Base-by-base conservation (phyloP, 30 jellyfish, hydroid and myxozoan genomes). In the Aurelia aurita complex sp. Pacific region DNA sequence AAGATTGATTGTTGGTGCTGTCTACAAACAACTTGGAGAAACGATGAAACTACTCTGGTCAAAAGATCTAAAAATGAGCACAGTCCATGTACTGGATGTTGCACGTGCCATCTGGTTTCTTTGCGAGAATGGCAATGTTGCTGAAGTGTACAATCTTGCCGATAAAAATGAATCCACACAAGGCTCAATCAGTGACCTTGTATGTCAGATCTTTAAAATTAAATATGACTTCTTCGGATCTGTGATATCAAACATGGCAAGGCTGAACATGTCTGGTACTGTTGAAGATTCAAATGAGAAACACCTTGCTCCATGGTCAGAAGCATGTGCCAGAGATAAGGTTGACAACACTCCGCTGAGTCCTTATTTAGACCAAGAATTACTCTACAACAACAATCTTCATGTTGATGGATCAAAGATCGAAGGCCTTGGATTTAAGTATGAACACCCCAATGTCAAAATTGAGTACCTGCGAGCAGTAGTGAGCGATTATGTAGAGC, bases 271-370 rank as follows among this genome's bases (percentile, higher is more conserved):
- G 97, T 42, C 81, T 29, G 88, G 81, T 52, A 91, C 86, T 11
- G 97, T 88, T 4, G 97, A 90, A 59, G 99, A 95, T 34, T 88
- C 97, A 19, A 95, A 95, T 60, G 99, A 95, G 38, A 95, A 89
- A 69, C 99, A 95, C 72, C 71, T 95, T 76, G 85, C 94, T 2
- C 97, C 97, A 19, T 95, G 99, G 99, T 95, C 97, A 32, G 97
- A 85, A 50, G 99, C 99, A 36, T 95, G 98, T 69, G 9, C 76
- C 0, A 80, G 85, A 59, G 97, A 95, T 50, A 57, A 78, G 53
- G 85, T 95, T 32, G 85, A 67, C 42, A 85, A 88, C 65, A 95
- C 99, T 2, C 99, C 99, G 50, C 92, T 95, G 64, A 85, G 96
- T 65, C 99, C 99, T 5, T 89, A 95, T 68, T 54, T 95, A 38